Evolutionary conservation across 53 echinoderm and acorn worm species (phyloP), one percentile per base, ranked within the genome.

Genomic region (Paelopatides confundens): DNA sequence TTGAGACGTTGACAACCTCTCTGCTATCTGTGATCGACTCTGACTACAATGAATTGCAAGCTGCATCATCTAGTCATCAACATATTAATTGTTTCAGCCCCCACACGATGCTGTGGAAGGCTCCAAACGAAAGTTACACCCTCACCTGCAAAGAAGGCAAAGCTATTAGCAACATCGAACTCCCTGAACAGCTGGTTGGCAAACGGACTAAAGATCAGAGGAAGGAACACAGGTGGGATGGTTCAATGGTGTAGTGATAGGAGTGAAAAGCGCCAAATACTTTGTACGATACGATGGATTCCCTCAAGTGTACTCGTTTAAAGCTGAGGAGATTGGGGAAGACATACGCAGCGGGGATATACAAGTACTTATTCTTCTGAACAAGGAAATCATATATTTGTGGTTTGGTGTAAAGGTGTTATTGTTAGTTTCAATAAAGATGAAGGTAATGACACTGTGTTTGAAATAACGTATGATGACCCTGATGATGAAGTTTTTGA

Each of bases 251-350:
- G 50, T 30, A 29, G 52, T 79, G 14, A n/a, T 79, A 49, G 81
- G 81, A 12, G 2, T 50, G 13, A 79, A 79, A 35, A 17, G 51
- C 6, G 50, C 26, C 30, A 79, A 79, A 32, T 79, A 14, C 35
- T 79, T 51, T 2, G 12, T 79, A 28, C 12, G 81, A 29, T 79
- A 79, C 46, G 81, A 79, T 79, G 54, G 53, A 49, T 49, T 52
- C 24, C n/a, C n/a, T n/a, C n/a, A n/a, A n/a, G n/a, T n/a, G n/a
- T n/a, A n/a, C n/a, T n/a, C n/a, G n/a, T n/a, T 11, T 12, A 27
- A 11, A 31, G n/a, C n/a, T n/a, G n/a, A n/a, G n/a, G n/a, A n/a
- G n/a, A n/a, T n/a, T n/a, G n/a, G n/a, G n/a, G n/a, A n/a, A n/a
- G n/a, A n/a, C n/a, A n/a, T n/a, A n/a, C n/a, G n/a, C n/a, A n/a